Conservation (phyloP, 2,888 invertebrate species). For the Catocala fraxini region DNA sequence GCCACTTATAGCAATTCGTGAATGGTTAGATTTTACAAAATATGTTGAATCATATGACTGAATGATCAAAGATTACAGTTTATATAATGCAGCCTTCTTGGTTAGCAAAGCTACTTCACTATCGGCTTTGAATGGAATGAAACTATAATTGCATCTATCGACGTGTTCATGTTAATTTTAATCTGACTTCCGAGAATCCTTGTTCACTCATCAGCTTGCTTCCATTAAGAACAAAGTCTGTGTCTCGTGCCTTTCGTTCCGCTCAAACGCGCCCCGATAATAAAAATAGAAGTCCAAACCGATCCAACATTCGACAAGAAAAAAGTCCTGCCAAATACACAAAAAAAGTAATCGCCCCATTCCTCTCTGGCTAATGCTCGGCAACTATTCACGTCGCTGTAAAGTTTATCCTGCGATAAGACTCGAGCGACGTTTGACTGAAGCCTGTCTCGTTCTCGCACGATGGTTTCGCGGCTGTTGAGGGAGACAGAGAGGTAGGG, state of each 20-base stretch:
- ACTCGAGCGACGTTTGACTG: slow-evolving; percentile 66
- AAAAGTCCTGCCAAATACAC: slow-evolving; percentile 83
- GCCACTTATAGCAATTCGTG: slow-evolving; percentile 49
- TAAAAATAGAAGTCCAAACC: slow-evolving; percentile 77
- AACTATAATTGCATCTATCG: slow-evolving; percentile 49
- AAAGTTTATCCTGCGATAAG: slow-evolving; percentile 85
- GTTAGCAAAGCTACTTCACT: slow-evolving; percentile 11
- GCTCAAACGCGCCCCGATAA: slow-evolving; percentile 63
- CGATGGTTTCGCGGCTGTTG: slow-evolving; percentile 62
- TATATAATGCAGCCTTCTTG: slow-evolving; percentile 13
- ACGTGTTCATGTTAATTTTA: slow-evolving; percentile 57
- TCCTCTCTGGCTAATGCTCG: slow-evolving; percentile 79
- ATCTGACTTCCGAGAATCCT: slow-evolving; percentile 65
- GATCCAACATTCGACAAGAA: slow-evolving; percentile 68
- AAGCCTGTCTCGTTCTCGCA: slow-evolving; percentile 69
- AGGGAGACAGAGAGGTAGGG: slow-evolving; percentile 83
- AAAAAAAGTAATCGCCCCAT: slow-evolving; percentile 79
- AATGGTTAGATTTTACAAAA: slow-evolving; percentile 37
- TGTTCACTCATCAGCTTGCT: slow-evolving; percentile 60
- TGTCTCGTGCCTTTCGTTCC: slow-evolving; percentile 60
- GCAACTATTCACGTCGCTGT: slow-evolving; percentile 82
- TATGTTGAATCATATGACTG: slow-evolving; percentile 23
- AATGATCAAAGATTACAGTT: slow-evolving; percentile 22
- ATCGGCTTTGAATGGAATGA: slow-evolving; percentile 56
- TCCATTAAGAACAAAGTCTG: slow-evolving; percentile 63